These are phyloP conservation scores for Hylaeus anthracinus DNA, from an alignment of 1,140 invertebrate species.

Conservation along the genomic window DNA sequence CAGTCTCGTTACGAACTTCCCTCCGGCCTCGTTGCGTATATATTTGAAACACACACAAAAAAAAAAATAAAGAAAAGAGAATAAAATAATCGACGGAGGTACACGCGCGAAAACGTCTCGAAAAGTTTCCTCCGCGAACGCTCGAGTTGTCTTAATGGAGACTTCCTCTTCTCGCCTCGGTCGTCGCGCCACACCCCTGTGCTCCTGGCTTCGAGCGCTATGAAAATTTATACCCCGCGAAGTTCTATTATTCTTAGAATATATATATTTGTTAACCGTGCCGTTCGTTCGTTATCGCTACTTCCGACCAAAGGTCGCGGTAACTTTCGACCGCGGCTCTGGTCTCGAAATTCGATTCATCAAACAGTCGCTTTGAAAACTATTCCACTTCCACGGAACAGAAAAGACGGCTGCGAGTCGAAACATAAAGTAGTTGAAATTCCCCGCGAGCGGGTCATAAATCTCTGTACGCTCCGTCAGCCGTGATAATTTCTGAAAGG, in stretches of 20 bases:
- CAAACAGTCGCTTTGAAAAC: not conserved
- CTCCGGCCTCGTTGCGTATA: not conserved
- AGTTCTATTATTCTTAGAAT: constrained; percentile 9
- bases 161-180: too few species aligned
- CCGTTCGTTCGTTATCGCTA: not conserved
- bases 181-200: not conserved
- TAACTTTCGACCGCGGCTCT: not conserved
- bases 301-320: not conserved
- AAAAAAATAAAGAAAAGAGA: not conserved
- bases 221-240: not conserved
- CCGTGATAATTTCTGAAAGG: too few species aligned
- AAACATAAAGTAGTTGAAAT: too few species aligned
- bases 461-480: too few species aligned
- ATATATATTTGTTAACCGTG: not conserved
- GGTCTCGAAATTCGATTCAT: not conserved
- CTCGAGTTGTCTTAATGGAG: constrained; percentile 1
- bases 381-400: too few species aligned
- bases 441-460: too few species aligned
- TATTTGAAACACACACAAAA: not conserved
- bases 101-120: not conserved
- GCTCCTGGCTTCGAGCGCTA: not conserved
- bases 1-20: constrained; percentile 32
- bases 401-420: too few species aligned
- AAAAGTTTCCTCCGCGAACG: not conserved
- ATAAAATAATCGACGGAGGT: constrained; percentile 27